Percentiles rank a stretch among this genome's conserved stretches.
phyloP scores from a whole-genome alignment of 2,888 invertebrate genomes.

The Papilio demoleus region DNA sequence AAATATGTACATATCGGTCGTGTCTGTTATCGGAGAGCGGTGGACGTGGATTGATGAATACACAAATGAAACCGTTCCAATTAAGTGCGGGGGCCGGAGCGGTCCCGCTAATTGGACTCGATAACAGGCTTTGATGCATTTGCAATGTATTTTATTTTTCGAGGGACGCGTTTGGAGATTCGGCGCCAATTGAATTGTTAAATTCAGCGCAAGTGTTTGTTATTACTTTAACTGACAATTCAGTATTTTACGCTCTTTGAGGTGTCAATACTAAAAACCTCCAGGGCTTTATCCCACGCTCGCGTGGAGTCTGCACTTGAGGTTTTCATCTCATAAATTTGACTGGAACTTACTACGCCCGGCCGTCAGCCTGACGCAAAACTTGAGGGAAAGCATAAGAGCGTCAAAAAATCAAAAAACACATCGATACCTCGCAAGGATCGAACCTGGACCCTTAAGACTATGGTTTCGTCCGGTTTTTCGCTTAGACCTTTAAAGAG shows the following conservation, averaged over 20 bases:
- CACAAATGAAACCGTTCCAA: conserved; percentile 60
- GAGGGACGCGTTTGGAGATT: conserved; percentile 37
- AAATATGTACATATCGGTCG: conserved; percentile 18
- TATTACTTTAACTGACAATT: conserved; percentile 1
- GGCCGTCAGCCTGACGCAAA: too few relatives aligned
- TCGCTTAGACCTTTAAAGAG: too few relatives aligned
- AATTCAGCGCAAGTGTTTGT: conserved; percentile 32
- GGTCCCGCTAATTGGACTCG: conserved; percentile 54
- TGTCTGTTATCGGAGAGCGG: neutral
- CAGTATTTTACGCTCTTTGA: neutral
- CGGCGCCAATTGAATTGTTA: conserved; percentile 44
- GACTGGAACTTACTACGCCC: too few relatives aligned
- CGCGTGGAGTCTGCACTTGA: too few relatives aligned
- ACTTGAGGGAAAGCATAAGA: too few relatives aligned
- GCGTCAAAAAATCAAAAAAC: too few relatives aligned
- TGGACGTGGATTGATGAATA: conserved; percentile 57
- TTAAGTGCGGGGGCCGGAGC: conserved; percentile 53
- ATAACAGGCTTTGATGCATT: conserved; percentile 46
- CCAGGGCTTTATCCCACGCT: too few relatives aligned
- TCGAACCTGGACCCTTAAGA: too few relatives aligned
- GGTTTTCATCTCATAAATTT: too few relatives aligned
- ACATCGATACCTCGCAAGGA: too few relatives aligned
- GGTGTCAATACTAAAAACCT: too few relatives aligned
- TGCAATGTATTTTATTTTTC: conserved; percentile 37
- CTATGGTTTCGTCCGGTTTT: too few relatives aligned